phyloP scores from a whole-genome alignment of 2,888 invertebrate species.

The Phytoseiulus persimilis region DNA sequence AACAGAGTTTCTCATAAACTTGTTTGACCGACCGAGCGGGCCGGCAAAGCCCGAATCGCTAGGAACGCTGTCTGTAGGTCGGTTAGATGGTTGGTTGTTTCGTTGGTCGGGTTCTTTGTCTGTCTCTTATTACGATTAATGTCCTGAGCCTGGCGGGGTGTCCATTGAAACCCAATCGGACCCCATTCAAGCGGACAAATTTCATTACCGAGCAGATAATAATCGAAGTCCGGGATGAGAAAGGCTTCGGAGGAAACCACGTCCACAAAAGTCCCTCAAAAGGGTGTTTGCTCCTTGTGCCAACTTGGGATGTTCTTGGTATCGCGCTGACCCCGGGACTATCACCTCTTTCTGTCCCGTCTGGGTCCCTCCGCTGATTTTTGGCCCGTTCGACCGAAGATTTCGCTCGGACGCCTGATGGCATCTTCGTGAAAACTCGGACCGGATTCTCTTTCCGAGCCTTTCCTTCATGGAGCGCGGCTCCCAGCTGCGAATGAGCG shows the following conservation, averaged over 20 bases:
- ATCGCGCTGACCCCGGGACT: neutral
- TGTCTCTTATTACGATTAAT: slow-evolving; percentile 5
- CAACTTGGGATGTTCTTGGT: neutral
- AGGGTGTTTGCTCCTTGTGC: neutral
- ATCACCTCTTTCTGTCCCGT: neutral
- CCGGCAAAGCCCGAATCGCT: neutral
- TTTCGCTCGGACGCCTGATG: too few relatives aligned
- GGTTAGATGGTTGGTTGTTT: neutral
- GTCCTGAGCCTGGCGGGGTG: neutral
- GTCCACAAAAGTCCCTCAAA: neutral
- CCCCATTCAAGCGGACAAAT: slow-evolving; percentile 5
- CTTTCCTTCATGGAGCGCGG: neutral
- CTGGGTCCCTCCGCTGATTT: too few relatives aligned
- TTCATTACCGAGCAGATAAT: neutral
- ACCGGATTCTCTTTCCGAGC: neutral
- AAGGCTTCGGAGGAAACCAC: neutral
- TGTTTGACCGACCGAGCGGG: neutral
- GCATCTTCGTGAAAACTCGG: too few relatives aligned
- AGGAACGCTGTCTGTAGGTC: neutral
- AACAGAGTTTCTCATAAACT: slow-evolving; percentile 5
- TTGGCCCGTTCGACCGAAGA: too few relatives aligned
- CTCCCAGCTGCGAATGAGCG: neutral
- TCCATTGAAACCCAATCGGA: slow-evolving; percentile 5
- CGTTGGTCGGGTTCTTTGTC: neutral
- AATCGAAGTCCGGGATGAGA: neutral